Conservation (phyloP, 2,797 vertebrate species). For the Pangasius larnaudii region DNA sequence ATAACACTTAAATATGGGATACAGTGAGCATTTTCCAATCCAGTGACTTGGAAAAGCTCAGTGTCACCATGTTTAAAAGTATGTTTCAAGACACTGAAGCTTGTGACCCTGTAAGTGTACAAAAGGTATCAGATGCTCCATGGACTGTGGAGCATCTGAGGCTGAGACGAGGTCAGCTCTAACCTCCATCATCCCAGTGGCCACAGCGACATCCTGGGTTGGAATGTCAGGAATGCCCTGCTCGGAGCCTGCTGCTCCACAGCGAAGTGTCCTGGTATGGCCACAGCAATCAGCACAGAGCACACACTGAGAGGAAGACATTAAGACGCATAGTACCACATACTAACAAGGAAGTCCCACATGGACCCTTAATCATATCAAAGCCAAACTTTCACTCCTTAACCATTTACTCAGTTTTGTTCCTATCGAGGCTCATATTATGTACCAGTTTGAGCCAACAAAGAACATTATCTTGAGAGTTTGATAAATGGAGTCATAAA, state of each 20-base stretch:
- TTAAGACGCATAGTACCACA: conserved; percentile 26
- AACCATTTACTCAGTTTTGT: conserved; percentile 26
- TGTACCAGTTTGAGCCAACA: background rate
- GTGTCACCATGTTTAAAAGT: background rate
- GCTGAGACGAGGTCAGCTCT: conserved; percentile 7
- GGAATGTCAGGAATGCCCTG: conserved; percentile 56
- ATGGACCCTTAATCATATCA: conserved; percentile 38
- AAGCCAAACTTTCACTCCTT: conserved; percentile 6
- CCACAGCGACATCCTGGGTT: conserved; percentile 28
- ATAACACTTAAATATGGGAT: background rate
- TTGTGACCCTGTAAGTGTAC: background rate
- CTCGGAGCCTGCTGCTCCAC: conserved; percentile 33
- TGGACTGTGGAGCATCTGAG: conserved; percentile 1
- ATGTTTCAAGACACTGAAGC: background rate
- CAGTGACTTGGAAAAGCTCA: background rate
- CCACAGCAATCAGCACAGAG: conserved; percentile 7
- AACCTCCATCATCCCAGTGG: conserved; percentile 1
- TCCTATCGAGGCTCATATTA: background rate
- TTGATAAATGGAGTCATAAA: conserved; percentile 18
- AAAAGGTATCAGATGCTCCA: background rate
- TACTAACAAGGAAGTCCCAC: conserved; percentile 29
- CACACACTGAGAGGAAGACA: conserved; percentile 38
- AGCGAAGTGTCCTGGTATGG: conserved; percentile 30
- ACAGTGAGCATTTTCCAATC: background rate
- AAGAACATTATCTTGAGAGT: background rate